phyloP scores from a whole-genome alignment of 2,113 vertebrate genomes.

The Hydropotes inermis region DNA sequence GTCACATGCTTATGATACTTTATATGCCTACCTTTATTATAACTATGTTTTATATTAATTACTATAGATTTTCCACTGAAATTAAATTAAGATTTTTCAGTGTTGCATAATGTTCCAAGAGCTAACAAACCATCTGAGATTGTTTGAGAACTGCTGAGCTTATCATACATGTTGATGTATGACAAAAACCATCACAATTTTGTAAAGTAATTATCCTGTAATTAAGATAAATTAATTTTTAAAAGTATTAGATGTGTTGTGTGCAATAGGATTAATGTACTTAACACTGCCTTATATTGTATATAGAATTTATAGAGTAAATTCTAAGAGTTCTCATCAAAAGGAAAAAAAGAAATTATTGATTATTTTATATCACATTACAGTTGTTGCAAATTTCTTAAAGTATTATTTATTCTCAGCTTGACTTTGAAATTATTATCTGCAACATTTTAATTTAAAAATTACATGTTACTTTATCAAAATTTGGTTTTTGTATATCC shows the following conservation, averaged over 20 bases:
- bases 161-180: background rate
- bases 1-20: background rate
- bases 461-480: background rate
- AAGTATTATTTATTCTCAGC: background rate
- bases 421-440: background rate
- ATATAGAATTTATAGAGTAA: background rate
- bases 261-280: background rate
- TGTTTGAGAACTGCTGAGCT: background rate
- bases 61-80: background rate
- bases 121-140: background rate
- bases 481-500: background rate
- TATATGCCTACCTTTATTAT: background rate
- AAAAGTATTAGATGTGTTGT: background rate
- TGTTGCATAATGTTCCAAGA: background rate
- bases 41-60: background rate
- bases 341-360: background rate
- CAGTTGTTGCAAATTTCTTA: background rate
- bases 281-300: background rate
- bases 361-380: background rate
- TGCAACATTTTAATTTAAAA: background rate
- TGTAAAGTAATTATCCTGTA: background rate
- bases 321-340: background rate
- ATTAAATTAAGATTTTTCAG: background rate
- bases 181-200: background rate
- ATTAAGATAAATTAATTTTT: background rate